phyloP scores from a whole-genome alignment of 2,797 vertebrate species.

The Morelia viridis region DNA sequence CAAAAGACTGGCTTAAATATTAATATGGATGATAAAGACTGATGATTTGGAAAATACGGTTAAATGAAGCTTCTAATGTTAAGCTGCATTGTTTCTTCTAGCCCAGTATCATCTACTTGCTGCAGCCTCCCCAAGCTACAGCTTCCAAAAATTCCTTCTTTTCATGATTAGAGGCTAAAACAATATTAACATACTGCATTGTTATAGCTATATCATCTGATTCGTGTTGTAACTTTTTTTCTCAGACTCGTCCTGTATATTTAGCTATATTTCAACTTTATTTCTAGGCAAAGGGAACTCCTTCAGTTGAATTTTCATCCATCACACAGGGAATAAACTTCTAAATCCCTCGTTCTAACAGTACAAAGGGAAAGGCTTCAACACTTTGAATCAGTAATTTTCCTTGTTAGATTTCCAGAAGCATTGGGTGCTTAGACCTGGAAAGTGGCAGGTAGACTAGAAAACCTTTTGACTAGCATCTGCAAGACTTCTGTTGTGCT shows the following conservation, averaged over 20 bases:
- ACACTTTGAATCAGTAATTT: background rate
- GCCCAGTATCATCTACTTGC: background rate
- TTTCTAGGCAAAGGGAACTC: background rate
- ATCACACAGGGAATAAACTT: background rate
- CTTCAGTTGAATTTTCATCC: background rate
- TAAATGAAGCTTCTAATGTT: conserved; percentile 4
- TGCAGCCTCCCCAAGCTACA: background rate
- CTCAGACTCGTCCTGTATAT: background rate
- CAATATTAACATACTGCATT: background rate
- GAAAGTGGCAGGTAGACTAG: background rate
- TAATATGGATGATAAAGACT: background rate
- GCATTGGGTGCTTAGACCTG: background rate
- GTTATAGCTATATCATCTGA: background rate
- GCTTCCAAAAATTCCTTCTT: background rate
- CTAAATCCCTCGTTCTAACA: background rate
- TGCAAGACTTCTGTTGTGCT: background rate
- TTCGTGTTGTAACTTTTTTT: background rate
- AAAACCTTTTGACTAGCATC: background rate
- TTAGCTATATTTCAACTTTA: background rate
- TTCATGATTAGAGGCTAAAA: background rate
- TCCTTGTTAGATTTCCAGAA: background rate
- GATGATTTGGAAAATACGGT: background rate
- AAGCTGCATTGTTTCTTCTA: background rate
- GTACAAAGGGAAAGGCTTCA: background rate
- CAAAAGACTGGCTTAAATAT: background rate